Percentiles rank a stretch among this genome's conserved stretches.
Conservation (phyloP, 2,797 vertebrate species). For the Pseudomugil gertrudae region DNA sequence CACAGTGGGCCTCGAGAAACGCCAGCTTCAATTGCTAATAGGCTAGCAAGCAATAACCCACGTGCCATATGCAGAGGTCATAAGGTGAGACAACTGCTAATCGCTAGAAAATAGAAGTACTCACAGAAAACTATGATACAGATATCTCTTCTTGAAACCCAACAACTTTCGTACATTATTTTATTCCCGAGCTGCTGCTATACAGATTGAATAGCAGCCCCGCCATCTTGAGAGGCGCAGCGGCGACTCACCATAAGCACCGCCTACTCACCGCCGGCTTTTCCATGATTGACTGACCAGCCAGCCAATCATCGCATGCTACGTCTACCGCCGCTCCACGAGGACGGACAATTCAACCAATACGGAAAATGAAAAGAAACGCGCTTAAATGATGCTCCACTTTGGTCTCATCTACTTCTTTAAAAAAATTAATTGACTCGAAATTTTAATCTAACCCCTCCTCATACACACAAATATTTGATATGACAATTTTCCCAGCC, state of each 20-base stretch:
- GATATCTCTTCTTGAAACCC: slow-evolving; percentile 13
- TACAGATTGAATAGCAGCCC: slow-evolving; percentile 35
- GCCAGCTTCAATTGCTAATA: slow-evolving; percentile 46
- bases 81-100: background rate
- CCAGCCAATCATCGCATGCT: slow-evolving; percentile 39
- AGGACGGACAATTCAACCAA: slow-evolving; percentile 21
- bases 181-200: slow-evolving; percentile 47
- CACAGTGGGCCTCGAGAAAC: slow-evolving; percentile 39
- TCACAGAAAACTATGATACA: slow-evolving; percentile 59
- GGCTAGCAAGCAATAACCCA: slow-evolving; percentile 25
- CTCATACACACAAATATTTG: no score
- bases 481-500: background rate
- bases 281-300: slow-evolving; percentile 39
- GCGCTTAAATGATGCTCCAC: background rate
- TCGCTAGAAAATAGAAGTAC: slow-evolving; percentile 22
- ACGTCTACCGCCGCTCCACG: background rate
- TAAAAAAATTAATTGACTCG: no score
- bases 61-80: no score
- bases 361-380: background rate
- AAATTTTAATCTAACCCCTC: no score
- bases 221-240: slow-evolving; percentile 79
- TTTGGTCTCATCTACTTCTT: no score
- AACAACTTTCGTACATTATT: slow-evolving; percentile 43
- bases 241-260: slow-evolving; percentile 15
- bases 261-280: slow-evolving; percentile 62